Evolutionary conservation across 2,113 vertebrate genomes (phyloP).

Genomic region (Protomyctophum bolini): DNA sequence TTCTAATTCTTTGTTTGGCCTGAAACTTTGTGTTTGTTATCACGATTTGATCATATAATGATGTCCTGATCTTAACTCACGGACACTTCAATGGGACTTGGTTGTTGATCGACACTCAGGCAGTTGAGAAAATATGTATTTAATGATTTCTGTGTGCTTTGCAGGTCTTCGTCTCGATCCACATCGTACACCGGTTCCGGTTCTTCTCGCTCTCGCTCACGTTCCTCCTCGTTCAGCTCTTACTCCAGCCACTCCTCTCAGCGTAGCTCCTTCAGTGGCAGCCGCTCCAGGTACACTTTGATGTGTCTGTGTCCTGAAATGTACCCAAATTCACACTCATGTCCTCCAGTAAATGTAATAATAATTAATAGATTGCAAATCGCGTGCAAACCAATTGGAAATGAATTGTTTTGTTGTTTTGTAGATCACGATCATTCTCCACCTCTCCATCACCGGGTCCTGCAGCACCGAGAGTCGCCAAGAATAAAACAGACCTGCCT

Average conservation of each 20-base stretch:
- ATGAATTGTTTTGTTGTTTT: not conserved
- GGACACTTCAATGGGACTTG: no score
- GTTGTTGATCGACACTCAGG: not conserved
- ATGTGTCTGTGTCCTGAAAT: no score
- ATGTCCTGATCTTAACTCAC: no score
- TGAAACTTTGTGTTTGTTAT: no score
- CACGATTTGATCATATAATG: no score
- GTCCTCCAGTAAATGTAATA: no score
- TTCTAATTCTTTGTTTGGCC: no score
- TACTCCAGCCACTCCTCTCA: slow-evolving; percentile 95
- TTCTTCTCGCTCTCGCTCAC: slow-evolving; percentile 83
- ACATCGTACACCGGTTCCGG: slow-evolving; percentile 94
- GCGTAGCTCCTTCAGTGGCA: slow-evolving; percentile 94
- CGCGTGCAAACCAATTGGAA: no score
- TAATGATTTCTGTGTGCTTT: slow-evolving; percentile 19
- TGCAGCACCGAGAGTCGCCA: slow-evolving; percentile 83
- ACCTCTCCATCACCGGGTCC: slow-evolving; percentile 90
- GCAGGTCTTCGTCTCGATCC: slow-evolving; percentile 93
- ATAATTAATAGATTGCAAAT: no score
- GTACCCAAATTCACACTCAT: no score
- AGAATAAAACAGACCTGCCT: slow-evolving; percentile 85
- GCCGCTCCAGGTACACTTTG: slow-evolving; percentile 86
- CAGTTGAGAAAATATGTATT: not conserved
- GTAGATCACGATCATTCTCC: slow-evolving; percentile 92
- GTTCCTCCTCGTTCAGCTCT: slow-evolving; percentile 93